phyloP scores from a whole-genome alignment of 2,888 invertebrate genomes.

The Amblyjoppa proteus region DNA sequence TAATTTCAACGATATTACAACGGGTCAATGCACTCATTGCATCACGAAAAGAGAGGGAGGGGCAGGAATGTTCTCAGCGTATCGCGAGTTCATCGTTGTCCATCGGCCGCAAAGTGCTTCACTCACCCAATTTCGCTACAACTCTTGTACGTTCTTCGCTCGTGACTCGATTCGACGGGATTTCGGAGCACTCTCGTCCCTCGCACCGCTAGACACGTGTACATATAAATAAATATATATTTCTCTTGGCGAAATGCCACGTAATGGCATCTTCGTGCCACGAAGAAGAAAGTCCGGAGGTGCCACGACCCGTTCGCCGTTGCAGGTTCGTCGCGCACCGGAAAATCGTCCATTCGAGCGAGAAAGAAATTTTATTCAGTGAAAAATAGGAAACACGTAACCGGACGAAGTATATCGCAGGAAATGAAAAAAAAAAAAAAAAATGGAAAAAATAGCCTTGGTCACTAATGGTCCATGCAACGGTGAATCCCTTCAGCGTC shows the following conservation, averaged over 20 bases:
- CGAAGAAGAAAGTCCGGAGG: conserved; percentile 37
- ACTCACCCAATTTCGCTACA: conserved; percentile 40
- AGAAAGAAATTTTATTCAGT: conserved; percentile 6
- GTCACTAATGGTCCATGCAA: not conserved
- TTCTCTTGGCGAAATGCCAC: conserved; percentile 55
- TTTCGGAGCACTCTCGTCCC: conserved; percentile 19
- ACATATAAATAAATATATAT: conserved; percentile 8
- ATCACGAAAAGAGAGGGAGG: not conserved
- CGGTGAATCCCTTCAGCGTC: not conserved
- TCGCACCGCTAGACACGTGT: not conserved
- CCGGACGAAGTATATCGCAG: not conserved
- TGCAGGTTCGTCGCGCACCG: conserved; percentile 11
- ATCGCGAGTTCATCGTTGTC: not conserved
- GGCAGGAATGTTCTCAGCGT: not conserved
- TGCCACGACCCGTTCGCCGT: conserved; percentile 36
- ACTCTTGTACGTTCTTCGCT: conserved; percentile 18
- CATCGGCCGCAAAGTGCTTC: conserved; percentile 24
- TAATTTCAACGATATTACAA: not conserved
- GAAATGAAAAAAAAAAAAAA: not conserved
- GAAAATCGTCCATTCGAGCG: conserved; percentile 27
- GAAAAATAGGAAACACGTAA: not conserved
- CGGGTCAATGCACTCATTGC: not conserved
- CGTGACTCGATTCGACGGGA: conserved; percentile 46
- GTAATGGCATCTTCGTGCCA: conserved; percentile 47
- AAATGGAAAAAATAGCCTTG: not conserved